phyloP scores from a whole-genome alignment of 2,888 invertebrate species.

The Eristalis arbustorum region DNA sequence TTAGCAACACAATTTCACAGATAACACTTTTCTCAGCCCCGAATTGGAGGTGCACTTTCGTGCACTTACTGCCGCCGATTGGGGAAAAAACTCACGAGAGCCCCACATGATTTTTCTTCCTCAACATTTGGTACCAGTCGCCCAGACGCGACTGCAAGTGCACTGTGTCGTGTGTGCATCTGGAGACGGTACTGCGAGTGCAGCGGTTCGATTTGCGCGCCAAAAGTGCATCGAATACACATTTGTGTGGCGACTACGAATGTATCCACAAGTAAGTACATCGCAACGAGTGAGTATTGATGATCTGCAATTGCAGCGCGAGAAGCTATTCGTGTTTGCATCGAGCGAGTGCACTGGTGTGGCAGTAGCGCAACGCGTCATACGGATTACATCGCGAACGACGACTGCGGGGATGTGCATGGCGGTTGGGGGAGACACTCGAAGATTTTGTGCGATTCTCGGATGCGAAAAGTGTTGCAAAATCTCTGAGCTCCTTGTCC shows the following conservation, averaged over 20 bases:
- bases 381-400: conserved; percentile 41
- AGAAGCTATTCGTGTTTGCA: not conserved
- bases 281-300: not conserved
- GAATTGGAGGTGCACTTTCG: conserved; percentile 35
- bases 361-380: not conserved
- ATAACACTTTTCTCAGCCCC: conserved; percentile 67
- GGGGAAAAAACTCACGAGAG: conserved; percentile 76
- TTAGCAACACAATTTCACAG: conserved; percentile 64
- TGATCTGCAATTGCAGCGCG: conserved; percentile 28
- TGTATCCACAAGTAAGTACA: conserved; percentile 10
- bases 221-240: conserved; percentile 52
- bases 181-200: not conserved
- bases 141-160: conserved; percentile 75
- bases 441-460: conserved; percentile 62
- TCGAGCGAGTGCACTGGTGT: not conserved
- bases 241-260: not conserved
- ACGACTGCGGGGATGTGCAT: conserved; percentile 35
- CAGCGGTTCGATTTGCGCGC: conserved; percentile 46
- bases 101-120: conserved; percentile 80
- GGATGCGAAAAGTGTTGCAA: conserved; percentile 74
- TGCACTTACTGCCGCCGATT: conserved; percentile 12
- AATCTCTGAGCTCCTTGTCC: conserved; percentile 80
- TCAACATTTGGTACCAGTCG: conserved; percentile 80
- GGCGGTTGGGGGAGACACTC: conserved; percentile 40
- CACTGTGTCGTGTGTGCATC: conserved; percentile 34